A percentile compares a stretch with the other conserved stretches of the same genome.
Evolutionary conservation across 2,888 invertebrate genomes (phyloP).

Genomic region (Cremastobaeus sp.): DNA sequence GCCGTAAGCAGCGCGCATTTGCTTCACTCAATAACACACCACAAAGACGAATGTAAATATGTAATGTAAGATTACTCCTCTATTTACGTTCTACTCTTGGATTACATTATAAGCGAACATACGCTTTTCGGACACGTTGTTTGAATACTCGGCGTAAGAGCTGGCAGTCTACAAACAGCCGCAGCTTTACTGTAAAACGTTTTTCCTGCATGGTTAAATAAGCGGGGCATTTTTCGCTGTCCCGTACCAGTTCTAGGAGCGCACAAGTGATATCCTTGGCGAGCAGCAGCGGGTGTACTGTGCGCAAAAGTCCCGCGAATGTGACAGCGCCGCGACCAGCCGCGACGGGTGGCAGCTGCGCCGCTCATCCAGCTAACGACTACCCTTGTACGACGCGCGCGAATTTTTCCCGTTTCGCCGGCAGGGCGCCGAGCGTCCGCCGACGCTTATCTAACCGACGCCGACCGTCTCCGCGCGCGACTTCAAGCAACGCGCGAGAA

Average conservation of each 20-base stretch:
- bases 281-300: slow-evolving; percentile 41
- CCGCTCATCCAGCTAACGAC: slow-evolving; percentile 11
- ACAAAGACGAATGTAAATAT: neutral
- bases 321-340: slow-evolving; percentile 43
- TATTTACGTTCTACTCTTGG: slow-evolving; percentile 1
- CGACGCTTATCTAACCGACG: slow-evolving; percentile 28
- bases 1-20: no score
- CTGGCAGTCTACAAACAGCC: neutral
- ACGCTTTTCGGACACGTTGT: slow-evolving; percentile 8
- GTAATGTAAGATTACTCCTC: neutral
- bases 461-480: slow-evolving; percentile 35
- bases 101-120: slow-evolving; percentile 18
- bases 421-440: slow-evolving; percentile 16
- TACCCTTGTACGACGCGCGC: slow-evolving; percentile 12
- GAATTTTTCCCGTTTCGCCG: slow-evolving; percentile 33
- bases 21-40: neutral
- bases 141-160: slow-evolving; percentile 11
- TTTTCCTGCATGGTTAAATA: slow-evolving; percentile 13
- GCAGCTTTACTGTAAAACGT: slow-evolving; percentile 4
- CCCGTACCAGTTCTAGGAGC: slow-evolving; percentile 21
- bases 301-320: slow-evolving; percentile 38
- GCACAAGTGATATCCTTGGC: slow-evolving; percentile 41
- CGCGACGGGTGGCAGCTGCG: slow-evolving; percentile 52
- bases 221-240: slow-evolving; percentile 17
- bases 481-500: slow-evolving; percentile 33